Conservation (phyloP, 2,113 vertebrate species). For the Pithys albifrons region DNA sequence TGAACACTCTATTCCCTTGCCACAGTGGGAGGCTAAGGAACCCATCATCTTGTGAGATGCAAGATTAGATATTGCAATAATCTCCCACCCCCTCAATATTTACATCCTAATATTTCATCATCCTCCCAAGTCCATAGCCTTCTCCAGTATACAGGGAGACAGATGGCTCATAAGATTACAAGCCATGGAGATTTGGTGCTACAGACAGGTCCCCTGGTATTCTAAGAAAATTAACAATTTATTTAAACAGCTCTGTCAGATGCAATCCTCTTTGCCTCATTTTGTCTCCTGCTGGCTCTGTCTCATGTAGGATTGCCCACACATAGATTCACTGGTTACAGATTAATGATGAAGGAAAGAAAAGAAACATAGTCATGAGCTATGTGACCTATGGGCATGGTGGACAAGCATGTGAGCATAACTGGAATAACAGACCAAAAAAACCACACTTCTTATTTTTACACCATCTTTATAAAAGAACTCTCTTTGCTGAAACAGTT, state of each 20-base stretch:
- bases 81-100: slow-evolving; percentile 4
- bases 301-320: slow-evolving; percentile 20
- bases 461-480: not conserved
- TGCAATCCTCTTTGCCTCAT: slow-evolving; percentile 60
- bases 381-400: not conserved
- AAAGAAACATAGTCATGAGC: not conserved
- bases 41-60: not conserved
- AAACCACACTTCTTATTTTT: not conserved
- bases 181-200: slow-evolving; percentile 44
- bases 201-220: slow-evolving; percentile 28
- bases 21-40: not conserved
- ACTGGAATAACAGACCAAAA: not conserved
- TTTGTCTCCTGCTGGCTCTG: slow-evolving; percentile 52
- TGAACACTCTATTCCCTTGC: not conserved
- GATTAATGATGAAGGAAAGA: not conserved
- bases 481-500: not conserved
- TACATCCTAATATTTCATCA: slow-evolving; percentile 12
- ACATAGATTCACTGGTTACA: not conserved
- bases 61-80: slow-evolving; percentile 13
- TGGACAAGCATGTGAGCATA: not conserved
- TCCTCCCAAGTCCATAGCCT: not conserved
- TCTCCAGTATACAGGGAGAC: not conserved
- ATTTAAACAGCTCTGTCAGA: slow-evolving; percentile 65
- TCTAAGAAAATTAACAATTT: slow-evolving; percentile 67
- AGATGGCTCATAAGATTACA: slow-evolving; percentile 54